These are phyloP conservation scores for Micromussa lordhowensis DNA, from an alignment of 92 coral and sea anemone species.

Conservation along the genomic window DNA sequence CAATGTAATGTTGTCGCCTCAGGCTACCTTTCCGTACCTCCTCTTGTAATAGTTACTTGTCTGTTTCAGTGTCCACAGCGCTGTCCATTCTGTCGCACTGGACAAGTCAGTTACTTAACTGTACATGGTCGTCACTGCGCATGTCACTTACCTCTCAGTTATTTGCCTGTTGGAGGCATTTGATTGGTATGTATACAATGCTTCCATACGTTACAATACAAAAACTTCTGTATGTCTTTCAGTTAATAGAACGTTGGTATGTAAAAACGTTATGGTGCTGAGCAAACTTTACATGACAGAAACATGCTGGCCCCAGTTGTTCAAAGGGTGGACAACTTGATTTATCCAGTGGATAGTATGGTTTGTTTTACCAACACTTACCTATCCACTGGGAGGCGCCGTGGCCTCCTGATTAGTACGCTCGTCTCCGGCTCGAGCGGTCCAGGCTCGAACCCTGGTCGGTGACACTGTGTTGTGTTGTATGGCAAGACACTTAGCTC, in stretches of 20 bases:
- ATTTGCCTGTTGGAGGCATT: conserved; percentile 89
- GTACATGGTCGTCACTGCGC: conserved; percentile 97
- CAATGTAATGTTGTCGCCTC: background rate
- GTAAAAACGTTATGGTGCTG: too few relatives aligned
- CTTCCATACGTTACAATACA: background rate
- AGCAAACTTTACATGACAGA: too few relatives aligned
- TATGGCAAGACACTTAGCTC: too few relatives aligned
- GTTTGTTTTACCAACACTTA: too few relatives aligned
- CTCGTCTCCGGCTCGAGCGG: too few relatives aligned
- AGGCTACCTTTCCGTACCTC: background rate
- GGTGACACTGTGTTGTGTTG: too few relatives aligned
- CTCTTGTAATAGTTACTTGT: background rate
- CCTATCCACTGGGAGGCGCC: too few relatives aligned
- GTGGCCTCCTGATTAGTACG: too few relatives aligned
- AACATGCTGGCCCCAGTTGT: too few relatives aligned
- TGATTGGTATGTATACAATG: conserved; percentile 67
- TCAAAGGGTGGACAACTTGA: too few relatives aligned
- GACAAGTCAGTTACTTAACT: conserved; percentile 90
- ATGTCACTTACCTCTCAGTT: conserved; percentile 80
- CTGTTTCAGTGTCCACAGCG: conserved; percentile 87
- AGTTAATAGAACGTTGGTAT: background rate
- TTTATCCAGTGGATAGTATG: too few relatives aligned
- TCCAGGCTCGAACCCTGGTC: too few relatives aligned
- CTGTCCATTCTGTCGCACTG: conserved; percentile 94
- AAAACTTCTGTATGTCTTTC: background rate